Evolutionary conservation across 2,888 invertebrate genomes (phyloP).

Genomic region (Cylloceria caligata): DNA sequence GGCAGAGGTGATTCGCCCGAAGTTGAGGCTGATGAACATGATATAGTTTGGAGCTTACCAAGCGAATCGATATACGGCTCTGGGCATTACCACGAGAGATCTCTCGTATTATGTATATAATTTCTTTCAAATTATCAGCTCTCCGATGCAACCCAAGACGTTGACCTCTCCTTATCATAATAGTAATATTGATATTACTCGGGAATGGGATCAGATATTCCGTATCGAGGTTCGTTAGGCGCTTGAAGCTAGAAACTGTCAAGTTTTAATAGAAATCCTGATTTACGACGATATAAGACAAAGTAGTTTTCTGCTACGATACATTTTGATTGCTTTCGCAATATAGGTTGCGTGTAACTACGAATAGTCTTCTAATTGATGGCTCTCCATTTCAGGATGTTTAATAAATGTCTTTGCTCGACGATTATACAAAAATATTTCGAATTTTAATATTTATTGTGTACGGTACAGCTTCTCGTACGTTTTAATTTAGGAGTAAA

Average conservation of each 20-base stretch:
- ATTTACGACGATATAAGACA: constrained; percentile 21
- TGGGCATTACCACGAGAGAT: neutral
- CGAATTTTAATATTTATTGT: too few species aligned
- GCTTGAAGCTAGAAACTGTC: neutral
- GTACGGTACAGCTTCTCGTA: neutral
- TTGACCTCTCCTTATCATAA: neutral
- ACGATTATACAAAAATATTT: neutral
- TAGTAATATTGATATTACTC: neutral
- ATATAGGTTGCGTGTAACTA: neutral
- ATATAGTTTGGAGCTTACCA: constrained; percentile 51
- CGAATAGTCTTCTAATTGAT: constrained; percentile 1
- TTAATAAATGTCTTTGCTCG: neutral
- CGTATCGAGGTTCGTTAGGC: neutral
- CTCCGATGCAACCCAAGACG: neutral
- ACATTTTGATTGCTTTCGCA: constrained; percentile 18
- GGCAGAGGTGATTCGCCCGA: constrained; percentile 32
- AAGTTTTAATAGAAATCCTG: constrained; percentile 29
- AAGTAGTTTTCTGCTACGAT: neutral
- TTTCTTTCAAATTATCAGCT: neutral
- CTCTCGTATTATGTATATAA: neutral
- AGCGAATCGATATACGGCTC: constrained; percentile 64
- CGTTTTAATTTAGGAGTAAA: neutral
- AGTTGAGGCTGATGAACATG: constrained; percentile 61
- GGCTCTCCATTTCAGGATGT: neutral
- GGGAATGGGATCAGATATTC: neutral